phyloP scores from a whole-genome alignment of 2,888 invertebrate species.

The Halocaridina rubra region DNA sequence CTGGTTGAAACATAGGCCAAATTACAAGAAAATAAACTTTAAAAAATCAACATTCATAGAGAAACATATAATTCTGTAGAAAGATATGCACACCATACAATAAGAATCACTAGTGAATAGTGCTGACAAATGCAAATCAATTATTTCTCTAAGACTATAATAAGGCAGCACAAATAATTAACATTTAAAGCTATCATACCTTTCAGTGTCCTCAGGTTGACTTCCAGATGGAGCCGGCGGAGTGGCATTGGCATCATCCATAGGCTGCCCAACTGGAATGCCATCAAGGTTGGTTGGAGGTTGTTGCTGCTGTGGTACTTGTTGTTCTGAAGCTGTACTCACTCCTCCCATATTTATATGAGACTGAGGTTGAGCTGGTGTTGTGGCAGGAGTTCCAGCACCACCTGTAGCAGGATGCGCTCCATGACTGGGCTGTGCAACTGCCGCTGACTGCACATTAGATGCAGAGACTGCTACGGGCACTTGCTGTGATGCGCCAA shows the following conservation, averaged over 20 bases:
- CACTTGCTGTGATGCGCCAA: constrained; percentile 34
- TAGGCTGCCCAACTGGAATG: constrained; percentile 31
- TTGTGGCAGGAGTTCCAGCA: constrained; percentile 36
- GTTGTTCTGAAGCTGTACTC: neutral
- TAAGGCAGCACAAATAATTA: too few relatives aligned
- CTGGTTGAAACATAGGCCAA: too few relatives aligned
- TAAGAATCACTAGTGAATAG: too few relatives aligned
- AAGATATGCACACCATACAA: too few relatives aligned
- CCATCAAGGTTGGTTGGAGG: constrained; percentile 46
- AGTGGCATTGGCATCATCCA: constrained; percentile 42
- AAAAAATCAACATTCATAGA: too few relatives aligned
- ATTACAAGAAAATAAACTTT: too few relatives aligned
- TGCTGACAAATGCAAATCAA: too few relatives aligned
- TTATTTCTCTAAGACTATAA: too few relatives aligned
- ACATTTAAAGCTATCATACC: too few relatives aligned
- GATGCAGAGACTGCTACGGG: constrained; percentile 7
- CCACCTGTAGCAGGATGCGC: constrained; percentile 40
- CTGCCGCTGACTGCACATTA: constrained; percentile 8
- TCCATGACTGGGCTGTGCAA: constrained; percentile 1
- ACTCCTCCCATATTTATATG: constrained; percentile 22
- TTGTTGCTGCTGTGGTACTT: constrained; percentile 6
- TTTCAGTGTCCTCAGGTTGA: constrained; percentile 48
- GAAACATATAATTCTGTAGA: too few relatives aligned
- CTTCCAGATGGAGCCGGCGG: constrained; percentile 29
- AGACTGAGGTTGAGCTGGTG: constrained; percentile 34